Conservation (phyloP, 2,797 vertebrate genomes). For the Sandelia bainsii region DNA sequence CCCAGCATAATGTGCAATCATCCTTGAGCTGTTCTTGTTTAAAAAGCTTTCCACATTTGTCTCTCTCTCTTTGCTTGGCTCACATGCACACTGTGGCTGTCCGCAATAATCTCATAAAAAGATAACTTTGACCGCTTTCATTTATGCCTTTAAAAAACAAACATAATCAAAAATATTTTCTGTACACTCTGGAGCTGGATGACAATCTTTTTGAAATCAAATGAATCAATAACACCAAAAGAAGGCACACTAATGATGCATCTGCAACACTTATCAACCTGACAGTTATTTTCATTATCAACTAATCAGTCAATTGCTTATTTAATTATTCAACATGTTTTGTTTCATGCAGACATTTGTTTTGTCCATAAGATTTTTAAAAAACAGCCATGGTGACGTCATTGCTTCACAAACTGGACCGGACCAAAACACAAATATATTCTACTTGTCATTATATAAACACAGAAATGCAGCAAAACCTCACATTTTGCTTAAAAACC, state of each 20-base stretch:
- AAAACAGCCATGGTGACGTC: too few relatives aligned
- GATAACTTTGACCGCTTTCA: not conserved
- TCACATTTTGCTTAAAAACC: too few relatives aligned
- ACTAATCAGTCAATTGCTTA: not conserved
- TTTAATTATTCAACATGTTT: too few relatives aligned
- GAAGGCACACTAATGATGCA: not conserved
- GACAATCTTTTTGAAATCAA: not conserved
- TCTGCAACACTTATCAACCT: not conserved
- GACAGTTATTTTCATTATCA: not conserved
- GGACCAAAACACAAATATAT: too few relatives aligned
- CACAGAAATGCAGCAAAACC: too few relatives aligned
- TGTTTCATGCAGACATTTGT: too few relatives aligned
- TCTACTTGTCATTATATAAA: too few relatives aligned
- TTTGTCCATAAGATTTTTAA: not conserved
- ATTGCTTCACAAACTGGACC: too few relatives aligned
- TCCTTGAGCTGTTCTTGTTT: constrained; percentile 4
- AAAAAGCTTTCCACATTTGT: not conserved
- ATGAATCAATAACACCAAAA: not conserved
- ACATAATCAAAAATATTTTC: not conserved
- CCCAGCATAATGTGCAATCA: not conserved
- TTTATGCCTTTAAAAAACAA: constrained; percentile 6
- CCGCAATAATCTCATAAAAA: constrained; percentile 24
- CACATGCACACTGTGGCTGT: not conserved
- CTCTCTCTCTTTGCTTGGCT: constrained; percentile 6
- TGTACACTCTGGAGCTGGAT: not conserved